phyloP scores from a whole-genome alignment of 92 coral and sea anemone genomes.

The Zoanthus gigantus region DNA sequence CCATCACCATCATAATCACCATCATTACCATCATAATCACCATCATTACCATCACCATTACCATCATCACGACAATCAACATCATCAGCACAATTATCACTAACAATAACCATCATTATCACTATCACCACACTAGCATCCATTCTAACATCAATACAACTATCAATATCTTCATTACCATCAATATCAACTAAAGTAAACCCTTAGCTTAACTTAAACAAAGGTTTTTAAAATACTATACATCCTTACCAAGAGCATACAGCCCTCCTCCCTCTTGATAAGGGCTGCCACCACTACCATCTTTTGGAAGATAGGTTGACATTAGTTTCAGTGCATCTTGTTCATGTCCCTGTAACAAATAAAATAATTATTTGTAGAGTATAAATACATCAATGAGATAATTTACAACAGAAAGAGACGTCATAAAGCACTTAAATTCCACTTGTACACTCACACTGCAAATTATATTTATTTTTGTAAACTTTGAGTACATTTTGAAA shows the following conservation, averaged over 20 bases:
- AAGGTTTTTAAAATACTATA: no score
- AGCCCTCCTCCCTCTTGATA: slow-evolving; percentile 99
- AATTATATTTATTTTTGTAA: no score
- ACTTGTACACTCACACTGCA: no score
- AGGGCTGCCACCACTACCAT: slow-evolving; percentile 95
- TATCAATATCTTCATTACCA: background rate
- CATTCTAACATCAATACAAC: background rate
- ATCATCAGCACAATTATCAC: background rate
- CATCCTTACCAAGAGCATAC: slow-evolving; percentile 85
- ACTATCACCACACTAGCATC: background rate
- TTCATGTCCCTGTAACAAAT: slow-evolving; percentile 87
- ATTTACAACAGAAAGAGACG: no score
- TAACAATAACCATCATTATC: background rate
- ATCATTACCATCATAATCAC: no score
- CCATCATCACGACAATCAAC: no score
- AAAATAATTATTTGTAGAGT: background rate
- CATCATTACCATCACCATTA: no score
- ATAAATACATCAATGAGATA: no score
- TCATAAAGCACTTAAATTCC: no score
- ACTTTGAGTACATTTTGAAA: no score
- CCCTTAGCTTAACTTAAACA: background rate
- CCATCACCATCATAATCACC: no score
- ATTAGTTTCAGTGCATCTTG: slow-evolving; percentile 95
- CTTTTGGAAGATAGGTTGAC: slow-evolving; percentile 97
- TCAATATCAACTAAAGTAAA: background rate